Conservation (phyloP, 2,888 invertebrate genomes). For the Xanthia icteritia region DNA sequence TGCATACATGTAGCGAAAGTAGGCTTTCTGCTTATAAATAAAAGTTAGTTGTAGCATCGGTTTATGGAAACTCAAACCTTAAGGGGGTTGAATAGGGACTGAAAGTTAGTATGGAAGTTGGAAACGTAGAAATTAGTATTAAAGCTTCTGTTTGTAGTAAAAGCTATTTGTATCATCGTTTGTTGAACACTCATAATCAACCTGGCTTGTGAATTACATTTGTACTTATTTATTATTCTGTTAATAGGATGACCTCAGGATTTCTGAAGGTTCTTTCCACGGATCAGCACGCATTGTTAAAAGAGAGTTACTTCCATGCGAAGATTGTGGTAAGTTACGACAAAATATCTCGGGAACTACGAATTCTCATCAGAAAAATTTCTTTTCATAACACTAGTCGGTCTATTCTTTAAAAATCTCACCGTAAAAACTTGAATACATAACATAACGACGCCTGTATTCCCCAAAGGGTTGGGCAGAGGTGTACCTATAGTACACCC, state of each 20-base stretch:
- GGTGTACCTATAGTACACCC: too few species aligned
- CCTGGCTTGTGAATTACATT: neutral
- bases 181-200: neutral
- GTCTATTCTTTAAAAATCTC: too few species aligned
- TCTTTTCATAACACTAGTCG: neutral
- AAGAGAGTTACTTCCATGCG: constrained; percentile 73
- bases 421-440: too few species aligned
- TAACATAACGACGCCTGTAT: too few species aligned
- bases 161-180: neutral
- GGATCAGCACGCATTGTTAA: constrained; percentile 23
- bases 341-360: neutral
- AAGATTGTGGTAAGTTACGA: constrained; percentile 81
- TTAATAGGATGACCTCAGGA: constrained; percentile 42
- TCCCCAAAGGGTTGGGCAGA: too few species aligned
- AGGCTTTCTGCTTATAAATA: too few species aligned
- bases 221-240: neutral
- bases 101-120: neutral
- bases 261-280: constrained; percentile 49
- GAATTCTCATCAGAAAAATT: neutral
- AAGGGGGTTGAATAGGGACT: neutral
- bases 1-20: neutral
- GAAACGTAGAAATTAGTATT: neutral
- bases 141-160: neutral
- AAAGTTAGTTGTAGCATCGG: neutral
- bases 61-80: neutral